These are phyloP conservation scores for Strix aluco DNA, from an alignment of 2,113 vertebrate genomes.

Conservation along the genomic window DNA sequence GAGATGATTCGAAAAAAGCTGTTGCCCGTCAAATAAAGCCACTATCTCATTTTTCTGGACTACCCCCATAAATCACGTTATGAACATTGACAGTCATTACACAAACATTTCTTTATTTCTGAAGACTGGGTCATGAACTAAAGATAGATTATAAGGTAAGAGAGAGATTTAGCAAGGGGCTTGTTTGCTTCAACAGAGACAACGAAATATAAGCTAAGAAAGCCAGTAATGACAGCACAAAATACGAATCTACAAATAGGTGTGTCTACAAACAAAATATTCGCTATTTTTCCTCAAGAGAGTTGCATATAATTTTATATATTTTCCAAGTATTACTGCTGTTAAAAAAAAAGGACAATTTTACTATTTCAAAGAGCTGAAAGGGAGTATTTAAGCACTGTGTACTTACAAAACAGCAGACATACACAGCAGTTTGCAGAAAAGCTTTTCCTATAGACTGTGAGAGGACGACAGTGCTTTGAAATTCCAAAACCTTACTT, in stretches of 20 bases:
- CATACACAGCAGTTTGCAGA: neutral
- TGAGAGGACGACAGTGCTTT: neutral
- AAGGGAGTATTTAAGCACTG: neutral
- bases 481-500: neutral
- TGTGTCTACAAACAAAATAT: slow-evolving; percentile 33
- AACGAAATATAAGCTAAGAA: neutral
- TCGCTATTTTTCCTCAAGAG: neutral
- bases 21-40: neutral
- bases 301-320: neutral
- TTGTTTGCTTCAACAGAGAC: neutral
- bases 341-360: neutral
- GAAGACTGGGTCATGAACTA: slow-evolving; percentile 1
- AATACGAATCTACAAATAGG: slow-evolving; percentile 37
- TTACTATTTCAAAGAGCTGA: neutral
- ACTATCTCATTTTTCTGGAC: neutral
- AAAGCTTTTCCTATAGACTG: neutral
- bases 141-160: slow-evolving; percentile 21
- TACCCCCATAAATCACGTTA: neutral
- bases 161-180: neutral
- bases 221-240: slow-evolving; percentile 31
- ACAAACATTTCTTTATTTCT: neutral
- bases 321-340: neutral
- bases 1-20: neutral
- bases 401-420: neutral
- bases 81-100: neutral